Conservation (phyloP, 2,113 vertebrate species). For the Aramus guarauna region DNA sequence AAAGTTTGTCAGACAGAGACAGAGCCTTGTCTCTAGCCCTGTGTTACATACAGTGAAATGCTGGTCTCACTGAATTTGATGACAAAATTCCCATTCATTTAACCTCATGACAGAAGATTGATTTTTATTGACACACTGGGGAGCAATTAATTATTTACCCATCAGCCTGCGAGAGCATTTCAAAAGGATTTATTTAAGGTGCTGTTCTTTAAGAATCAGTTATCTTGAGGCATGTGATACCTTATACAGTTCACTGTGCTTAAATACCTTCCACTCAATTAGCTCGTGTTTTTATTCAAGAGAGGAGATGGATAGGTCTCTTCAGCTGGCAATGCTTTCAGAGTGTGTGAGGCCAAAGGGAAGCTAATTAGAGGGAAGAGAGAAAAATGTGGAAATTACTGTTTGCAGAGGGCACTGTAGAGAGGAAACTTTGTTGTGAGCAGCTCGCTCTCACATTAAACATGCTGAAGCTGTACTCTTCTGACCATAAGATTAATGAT, state of each 20-base stretch:
- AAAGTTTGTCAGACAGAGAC: not conserved
- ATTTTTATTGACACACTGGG: conserved; percentile 19
- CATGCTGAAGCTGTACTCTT: conserved; percentile 53
- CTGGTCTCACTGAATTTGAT: not conserved
- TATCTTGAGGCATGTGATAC: conserved; percentile 9
- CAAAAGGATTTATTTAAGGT: conserved; percentile 51
- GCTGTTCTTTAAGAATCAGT: conserved; percentile 25
- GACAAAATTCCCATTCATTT: conserved; percentile 18
- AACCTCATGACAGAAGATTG: not conserved
- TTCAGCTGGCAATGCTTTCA: not conserved
- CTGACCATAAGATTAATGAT: conserved; percentile 67
- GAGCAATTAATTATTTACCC: conserved; percentile 35
- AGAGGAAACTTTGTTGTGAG: conserved; percentile 53
- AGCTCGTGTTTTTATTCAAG: conserved; percentile 51
- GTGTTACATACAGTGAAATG: not conserved
- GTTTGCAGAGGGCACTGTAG: conserved; percentile 41
- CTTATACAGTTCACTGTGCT: not conserved
- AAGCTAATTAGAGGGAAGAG: conserved; percentile 33
- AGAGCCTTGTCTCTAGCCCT: not conserved
- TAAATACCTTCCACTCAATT: conserved; percentile 43
- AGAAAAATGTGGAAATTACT: conserved; percentile 47
- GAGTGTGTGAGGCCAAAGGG: conserved; percentile 42
- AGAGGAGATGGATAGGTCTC: conserved; percentile 41
- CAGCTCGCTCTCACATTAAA: conserved; percentile 48
- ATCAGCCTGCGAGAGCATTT: conserved; percentile 9